These are phyloP conservation scores for Aphelenchoides besseyi DNA, from an alignment of 1,140 invertebrate species.

Conservation along the genomic window DNA sequence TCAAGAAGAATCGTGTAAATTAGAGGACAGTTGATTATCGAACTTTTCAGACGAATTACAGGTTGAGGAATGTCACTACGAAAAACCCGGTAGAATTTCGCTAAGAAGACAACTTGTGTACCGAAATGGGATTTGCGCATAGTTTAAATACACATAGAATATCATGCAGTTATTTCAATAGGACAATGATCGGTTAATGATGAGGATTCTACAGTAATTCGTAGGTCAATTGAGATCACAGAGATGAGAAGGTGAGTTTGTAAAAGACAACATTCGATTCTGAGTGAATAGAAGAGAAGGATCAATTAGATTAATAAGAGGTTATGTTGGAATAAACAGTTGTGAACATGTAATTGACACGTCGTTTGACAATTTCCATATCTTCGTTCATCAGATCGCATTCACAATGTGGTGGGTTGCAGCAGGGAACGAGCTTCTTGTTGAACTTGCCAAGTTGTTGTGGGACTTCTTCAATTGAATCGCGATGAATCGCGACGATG, in stretches of 20 bases:
- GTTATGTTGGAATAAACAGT: not conserved
- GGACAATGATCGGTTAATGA: not conserved
- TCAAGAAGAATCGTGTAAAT: not conserved
- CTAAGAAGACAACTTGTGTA: not conserved
- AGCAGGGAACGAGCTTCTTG: constrained; percentile 44
- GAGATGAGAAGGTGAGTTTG: not conserved
- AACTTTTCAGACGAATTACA: not conserved
- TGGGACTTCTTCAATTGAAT: constrained; percentile 33
- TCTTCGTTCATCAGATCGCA: constrained; percentile 44
- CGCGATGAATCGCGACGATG: constrained; percentile 30
- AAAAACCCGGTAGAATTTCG: not conserved
- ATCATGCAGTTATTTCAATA: not conserved
- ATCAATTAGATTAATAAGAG: not conserved
- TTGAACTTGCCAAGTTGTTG: constrained; percentile 41
- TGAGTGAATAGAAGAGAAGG: no score
- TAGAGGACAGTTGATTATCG: not conserved
- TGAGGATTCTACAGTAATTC: no score
- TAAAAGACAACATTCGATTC: not conserved
- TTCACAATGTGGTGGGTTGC: constrained; percentile 45
- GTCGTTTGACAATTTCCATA: constrained; percentile 27
- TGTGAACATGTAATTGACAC: constrained; percentile 23
- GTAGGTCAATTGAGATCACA: no score
- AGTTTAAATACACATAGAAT: not conserved
- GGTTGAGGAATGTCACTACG: not conserved
- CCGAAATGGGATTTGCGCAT: not conserved